phyloP scores from a whole-genome alignment of 2,888 invertebrate species.

The Stenurella melanura region DNA sequence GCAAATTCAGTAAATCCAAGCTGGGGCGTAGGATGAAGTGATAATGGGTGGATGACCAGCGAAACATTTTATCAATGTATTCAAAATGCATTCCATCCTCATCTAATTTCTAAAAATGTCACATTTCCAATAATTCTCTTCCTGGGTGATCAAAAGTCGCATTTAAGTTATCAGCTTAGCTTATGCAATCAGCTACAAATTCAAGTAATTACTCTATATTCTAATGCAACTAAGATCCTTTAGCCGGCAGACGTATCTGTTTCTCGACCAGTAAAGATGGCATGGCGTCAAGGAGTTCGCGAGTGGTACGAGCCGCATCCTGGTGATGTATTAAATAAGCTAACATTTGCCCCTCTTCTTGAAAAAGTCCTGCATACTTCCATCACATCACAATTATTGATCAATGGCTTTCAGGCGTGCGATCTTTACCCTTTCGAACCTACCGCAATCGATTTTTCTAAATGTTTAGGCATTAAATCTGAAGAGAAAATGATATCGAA shows the following conservation, averaged over 20 bases:
- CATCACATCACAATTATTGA: constrained; percentile 21
- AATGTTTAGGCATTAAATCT: constrained; percentile 21
- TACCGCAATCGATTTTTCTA: constrained; percentile 18
- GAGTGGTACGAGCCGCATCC: constrained; percentile 5
- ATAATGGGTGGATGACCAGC: no score
- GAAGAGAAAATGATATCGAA: constrained; percentile 20
- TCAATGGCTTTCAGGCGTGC: constrained; percentile 15
- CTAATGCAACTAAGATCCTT: neutral
- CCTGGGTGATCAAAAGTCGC: no score
- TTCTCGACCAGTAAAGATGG: constrained; percentile 15
- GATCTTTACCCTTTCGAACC: constrained; percentile 19
- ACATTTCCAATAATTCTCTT: no score
- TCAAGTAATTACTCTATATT: no score
- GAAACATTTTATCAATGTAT: no score
- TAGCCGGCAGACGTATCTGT: constrained; percentile 10
- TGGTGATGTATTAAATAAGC: constrained; percentile 6
- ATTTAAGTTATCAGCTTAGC: no score
- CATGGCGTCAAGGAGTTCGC: constrained; percentile 20
- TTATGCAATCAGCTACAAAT: no score
- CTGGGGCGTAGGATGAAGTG: no score
- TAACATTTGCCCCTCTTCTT: constrained; percentile 17
- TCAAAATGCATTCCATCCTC: no score
- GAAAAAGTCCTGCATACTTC: constrained; percentile 15
- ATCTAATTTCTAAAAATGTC: no score
- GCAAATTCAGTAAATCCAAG: no score